phyloP scores from a whole-genome alignment of 1,140 invertebrate species.

The Thaumatotibia leucotreta region DNA sequence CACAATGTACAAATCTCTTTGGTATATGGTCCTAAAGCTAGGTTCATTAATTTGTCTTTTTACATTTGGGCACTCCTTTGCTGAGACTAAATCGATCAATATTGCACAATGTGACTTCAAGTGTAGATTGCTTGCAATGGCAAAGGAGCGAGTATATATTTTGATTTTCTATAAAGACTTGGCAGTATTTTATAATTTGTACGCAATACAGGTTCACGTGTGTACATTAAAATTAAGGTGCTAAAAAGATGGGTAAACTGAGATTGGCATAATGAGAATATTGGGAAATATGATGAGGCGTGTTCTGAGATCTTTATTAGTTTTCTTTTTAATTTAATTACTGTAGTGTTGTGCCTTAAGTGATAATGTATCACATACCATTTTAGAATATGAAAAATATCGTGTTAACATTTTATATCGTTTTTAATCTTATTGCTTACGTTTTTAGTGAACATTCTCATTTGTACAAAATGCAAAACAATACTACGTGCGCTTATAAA shows the following conservation, averaged over 20 bases:
- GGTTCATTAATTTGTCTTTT: slow-evolving; percentile 48
- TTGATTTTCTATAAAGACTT: neutral
- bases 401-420: slow-evolving; percentile 34
- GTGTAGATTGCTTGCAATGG: slow-evolving; percentile 25
- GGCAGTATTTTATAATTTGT: slow-evolving; percentile 3
- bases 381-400: slow-evolving; percentile 73
- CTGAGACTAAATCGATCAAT: slow-evolving; percentile 14
- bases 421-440: slow-evolving; percentile 58
- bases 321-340: neutral
- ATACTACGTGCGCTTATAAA: slow-evolving; percentile 55
- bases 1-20: slow-evolving; percentile 73
- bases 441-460: slow-evolving; percentile 40
- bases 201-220: slow-evolving; percentile 9
- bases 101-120: slow-evolving; percentile 10
- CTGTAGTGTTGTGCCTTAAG: slow-evolving; percentile 30
- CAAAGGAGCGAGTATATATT: slow-evolving; percentile 24
- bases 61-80: slow-evolving; percentile 52
- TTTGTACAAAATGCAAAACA: slow-evolving; percentile 63
- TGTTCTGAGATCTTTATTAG: slow-evolving; percentile 26
- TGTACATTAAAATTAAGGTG: neutral
- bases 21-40: slow-evolving; percentile 74
- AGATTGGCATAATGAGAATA: neutral
- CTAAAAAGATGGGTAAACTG: neutral
- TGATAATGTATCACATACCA: slow-evolving; percentile 66
- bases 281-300: slow-evolving; percentile 10